Conservation (phyloP, 1,140 invertebrate species). For the Diachasmimorpha longicaudata region DNA sequence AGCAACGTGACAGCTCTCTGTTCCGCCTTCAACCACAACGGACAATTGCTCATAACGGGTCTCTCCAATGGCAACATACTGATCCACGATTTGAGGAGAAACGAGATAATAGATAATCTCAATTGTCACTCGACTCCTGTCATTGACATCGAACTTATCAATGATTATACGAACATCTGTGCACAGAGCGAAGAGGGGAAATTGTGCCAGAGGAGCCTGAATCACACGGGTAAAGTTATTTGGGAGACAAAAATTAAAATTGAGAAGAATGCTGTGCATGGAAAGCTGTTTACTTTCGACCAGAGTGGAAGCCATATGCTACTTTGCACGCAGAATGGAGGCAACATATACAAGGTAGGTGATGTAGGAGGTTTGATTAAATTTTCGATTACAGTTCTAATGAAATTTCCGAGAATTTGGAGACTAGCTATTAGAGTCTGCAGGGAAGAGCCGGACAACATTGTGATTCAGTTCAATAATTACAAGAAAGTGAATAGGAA, state of each 20-base stretch:
- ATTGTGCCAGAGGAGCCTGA: constrained; percentile 66
- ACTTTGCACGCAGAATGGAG: constrained; percentile 66
- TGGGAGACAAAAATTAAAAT: constrained; percentile 61
- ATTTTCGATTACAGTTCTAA: too few species aligned
- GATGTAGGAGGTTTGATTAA: neutral
- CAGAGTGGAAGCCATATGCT: constrained; percentile 68
- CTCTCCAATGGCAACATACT: constrained; percentile 68
- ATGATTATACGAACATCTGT: constrained; percentile 67
- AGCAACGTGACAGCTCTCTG: constrained; percentile 61
- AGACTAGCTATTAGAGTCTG: too few species aligned
- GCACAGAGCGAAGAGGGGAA: constrained; percentile 67
- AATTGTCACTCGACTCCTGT: constrained; percentile 64
- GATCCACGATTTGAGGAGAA: constrained; percentile 66
- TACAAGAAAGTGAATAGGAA: too few species aligned
- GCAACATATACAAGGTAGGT: constrained; percentile 69
- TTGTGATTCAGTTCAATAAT: too few species aligned
- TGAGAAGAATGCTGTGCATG: constrained; percentile 57
- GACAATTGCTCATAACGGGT: constrained; percentile 70
- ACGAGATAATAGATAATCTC: constrained; percentile 67
- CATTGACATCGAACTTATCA: constrained; percentile 64
- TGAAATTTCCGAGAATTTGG: too few species aligned
- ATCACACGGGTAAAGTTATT: constrained; percentile 61
- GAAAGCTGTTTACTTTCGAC: constrained; percentile 67
- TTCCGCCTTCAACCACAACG: constrained; percentile 71
- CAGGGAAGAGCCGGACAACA: too few species aligned